Evolutionary conservation across 2,797 vertebrate species (phyloP), one percentile per base, ranked within the genome.

Genomic region (Gastrophryne carolinensis): DNA sequence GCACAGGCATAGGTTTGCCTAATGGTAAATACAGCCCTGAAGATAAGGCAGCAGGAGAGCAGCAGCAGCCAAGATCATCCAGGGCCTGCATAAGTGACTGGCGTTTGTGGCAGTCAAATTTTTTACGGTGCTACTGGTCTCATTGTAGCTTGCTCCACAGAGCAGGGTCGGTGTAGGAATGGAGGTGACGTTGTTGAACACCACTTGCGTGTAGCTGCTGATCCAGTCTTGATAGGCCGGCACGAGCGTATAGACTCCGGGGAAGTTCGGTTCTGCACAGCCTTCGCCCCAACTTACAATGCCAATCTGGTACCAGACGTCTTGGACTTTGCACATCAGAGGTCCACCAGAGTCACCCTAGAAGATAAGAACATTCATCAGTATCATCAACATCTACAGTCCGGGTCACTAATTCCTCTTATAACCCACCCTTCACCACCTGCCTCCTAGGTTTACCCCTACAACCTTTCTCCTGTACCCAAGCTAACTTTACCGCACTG

Each of bases 341-440:
- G 91, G 90, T 11, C 91, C 87, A 1, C 91, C 91, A 3, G 90
- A 91, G 83, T 93, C 92, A 1, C 91, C 91, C 91, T 92, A 65
- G 5, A 54, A 70, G 72, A 35, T 15, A 44, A 17, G 13, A n/a
- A 15, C 8, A 41, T 41, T 41, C 39, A 13, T 41, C 7, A 44
- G 39, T 39, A 34, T 34, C 4, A 4, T 34, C 30, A 34, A 34
- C n/a, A n/a, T n/a, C n/a, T n/a, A n/a, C n/a, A n/a, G n/a, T n/a
- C n/a, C n/a, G n/a, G n/a, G n/a, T n/a, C n/a, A n/a, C n/a, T n/a
- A n/a, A n/a, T n/a, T n/a, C n/a, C n/a, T n/a, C n/a, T n/a, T n/a
- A n/a, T n/a, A n/a, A n/a, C n/a, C n/a, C n/a, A n/a, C n/a, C n/a
- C n/a, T n/a, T n/a, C n/a, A n/a, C n/a, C n/a, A n/a, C n/a, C n/a